These are phyloP conservation scores for Rotaria macrura DNA, from an alignment of 2,888 invertebrate genomes.

Conservation along the genomic window DNA sequence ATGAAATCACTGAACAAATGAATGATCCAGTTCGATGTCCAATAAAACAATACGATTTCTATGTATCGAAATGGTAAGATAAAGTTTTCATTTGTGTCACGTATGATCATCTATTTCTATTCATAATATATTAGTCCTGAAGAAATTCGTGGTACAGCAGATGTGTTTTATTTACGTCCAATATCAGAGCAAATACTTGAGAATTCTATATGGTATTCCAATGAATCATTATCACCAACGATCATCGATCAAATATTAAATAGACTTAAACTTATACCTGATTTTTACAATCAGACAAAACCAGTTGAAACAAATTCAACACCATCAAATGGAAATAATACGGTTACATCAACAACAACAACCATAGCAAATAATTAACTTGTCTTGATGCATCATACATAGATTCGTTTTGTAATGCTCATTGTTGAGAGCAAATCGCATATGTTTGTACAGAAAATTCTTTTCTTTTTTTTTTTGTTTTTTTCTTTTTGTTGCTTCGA, in stretches of 20 bases:
- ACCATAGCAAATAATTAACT: background rate
- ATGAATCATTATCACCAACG: conserved; percentile 59
- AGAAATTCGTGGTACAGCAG: conserved; percentile 78
- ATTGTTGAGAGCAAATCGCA: conserved; percentile 4
- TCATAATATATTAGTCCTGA: conserved; percentile 59
- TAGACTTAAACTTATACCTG: background rate
- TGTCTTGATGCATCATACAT: background rate
- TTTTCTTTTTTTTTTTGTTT: background rate
- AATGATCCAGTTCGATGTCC: conserved; percentile 84
- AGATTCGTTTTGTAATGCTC: background rate
- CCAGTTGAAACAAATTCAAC: background rate
- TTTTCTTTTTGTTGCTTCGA: background rate
- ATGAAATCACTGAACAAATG: conserved; percentile 80
- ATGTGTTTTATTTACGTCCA: conserved; percentile 82
- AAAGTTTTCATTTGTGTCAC: background rate
- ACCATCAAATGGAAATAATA: background rate
- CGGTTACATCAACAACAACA: background rate
- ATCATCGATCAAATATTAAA: background rate
- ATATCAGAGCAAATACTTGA: conserved; percentile 72
- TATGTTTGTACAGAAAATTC: background rate
- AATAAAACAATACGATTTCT: conserved; percentile 87
- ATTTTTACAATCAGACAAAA: conserved; percentile 1
- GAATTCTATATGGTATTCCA: conserved; percentile 85
- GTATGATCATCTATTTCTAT: background rate
- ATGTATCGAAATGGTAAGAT: conserved; percentile 72